Evolutionary conservation across 2,888 invertebrate genomes (phyloP), one percentile per base, ranked within the genome.

Genomic region (Stenoptilia bipunctidactyla): DNA sequence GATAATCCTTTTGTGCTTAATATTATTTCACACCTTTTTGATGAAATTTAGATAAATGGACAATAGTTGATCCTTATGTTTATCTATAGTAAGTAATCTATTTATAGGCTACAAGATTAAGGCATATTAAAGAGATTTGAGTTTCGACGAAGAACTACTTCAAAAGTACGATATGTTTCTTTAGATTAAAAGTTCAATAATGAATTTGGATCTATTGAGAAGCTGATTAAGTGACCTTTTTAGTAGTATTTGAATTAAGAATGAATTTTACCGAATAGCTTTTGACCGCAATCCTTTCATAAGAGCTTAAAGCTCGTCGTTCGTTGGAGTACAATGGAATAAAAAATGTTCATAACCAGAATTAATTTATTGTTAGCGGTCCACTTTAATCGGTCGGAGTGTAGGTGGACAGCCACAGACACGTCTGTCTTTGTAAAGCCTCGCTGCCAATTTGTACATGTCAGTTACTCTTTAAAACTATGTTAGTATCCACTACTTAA

Each of bases 381-480:
- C 74, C 68, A 62, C 74, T 70, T 76, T 83, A 75, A 80, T 80
- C 77, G 72, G 77, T 61, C 59, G 54, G 57, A 66, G 73, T 76
- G 82, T 83, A 82, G 83, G 83, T 80, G 83, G 83, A 83, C 82
- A 82, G 77, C 69, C 77, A 70, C 69, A 72, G 68, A 76, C 75
- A 73, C 77, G 82, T 80, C 77, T 80, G 80, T 80, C 82, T 82
- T 80, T 82, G 82, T 83, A 75, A 79, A 66, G 72, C 79, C 76
- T 72, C 80, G 75, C 79, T 82, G 75, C 76, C 72, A 68, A 83
- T 83, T 83, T 80, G 79, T 83, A 70, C 74, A 65, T 74, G 82
- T 83, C 83, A 69, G 68, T 66, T 69, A 20, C 20, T 20, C 8
- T 20, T 20, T 5, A 20, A 20, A 20, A 20, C 20, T 20, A n/a